Conservation (phyloP, 2,113 vertebrate genomes). For the Peromyscus leucopus region DNA sequence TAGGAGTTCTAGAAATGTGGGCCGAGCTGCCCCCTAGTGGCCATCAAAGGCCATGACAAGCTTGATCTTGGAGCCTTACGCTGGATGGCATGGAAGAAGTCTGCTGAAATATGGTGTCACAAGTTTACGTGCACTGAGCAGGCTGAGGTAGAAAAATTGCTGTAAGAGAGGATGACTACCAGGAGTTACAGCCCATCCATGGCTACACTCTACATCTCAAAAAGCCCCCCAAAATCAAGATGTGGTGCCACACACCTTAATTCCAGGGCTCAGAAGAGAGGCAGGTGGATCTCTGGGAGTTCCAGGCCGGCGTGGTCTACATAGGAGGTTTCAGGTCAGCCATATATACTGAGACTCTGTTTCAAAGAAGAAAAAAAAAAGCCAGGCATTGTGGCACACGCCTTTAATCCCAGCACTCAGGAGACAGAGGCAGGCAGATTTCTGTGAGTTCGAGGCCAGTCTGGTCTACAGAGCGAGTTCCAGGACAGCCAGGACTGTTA, state of each 20-base stretch:
- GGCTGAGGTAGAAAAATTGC: not conserved
- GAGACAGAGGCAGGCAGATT: too few species aligned
- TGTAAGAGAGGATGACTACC: too few species aligned
- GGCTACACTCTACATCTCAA: too few species aligned
- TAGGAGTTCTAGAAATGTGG: not conserved
- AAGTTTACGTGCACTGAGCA: not conserved
- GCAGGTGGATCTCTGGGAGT: not conserved
- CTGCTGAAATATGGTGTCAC: not conserved
- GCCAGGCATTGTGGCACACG: not conserved
- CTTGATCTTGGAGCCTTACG: not conserved
- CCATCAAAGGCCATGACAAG: not conserved
- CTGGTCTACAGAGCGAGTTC: not conserved
- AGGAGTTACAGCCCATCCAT: not conserved
- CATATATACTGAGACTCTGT: not conserved
- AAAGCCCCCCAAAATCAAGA: not conserved
- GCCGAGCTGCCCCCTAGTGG: constrained; percentile 68
- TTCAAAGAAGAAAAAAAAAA: too few species aligned
- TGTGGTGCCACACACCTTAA: not conserved
- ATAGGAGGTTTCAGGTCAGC: not conserved
- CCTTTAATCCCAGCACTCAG: not conserved
- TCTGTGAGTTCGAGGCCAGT: not conserved
- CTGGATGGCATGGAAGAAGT: not conserved
- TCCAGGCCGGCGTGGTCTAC: not conserved
- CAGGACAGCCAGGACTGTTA: not conserved
- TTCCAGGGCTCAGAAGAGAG: not conserved